These are phyloP conservation scores for Mimachlamys varia DNA, from an alignment of 2,888 invertebrate genomes.

Conservation along the genomic window DNA sequence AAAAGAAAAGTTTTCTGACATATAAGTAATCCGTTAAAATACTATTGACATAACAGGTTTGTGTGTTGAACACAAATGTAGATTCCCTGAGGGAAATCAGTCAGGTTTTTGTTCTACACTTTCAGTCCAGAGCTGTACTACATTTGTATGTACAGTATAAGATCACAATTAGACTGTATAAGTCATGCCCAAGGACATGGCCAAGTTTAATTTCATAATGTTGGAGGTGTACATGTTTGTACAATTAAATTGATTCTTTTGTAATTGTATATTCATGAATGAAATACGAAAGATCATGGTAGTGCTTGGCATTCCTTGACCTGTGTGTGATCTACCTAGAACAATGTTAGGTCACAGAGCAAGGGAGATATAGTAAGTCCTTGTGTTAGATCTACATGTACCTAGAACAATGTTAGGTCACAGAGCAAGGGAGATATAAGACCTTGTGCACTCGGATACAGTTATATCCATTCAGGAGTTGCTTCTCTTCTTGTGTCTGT, in stretches of 20 bases:
- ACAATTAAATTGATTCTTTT: not conserved
- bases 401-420: too few relatives aligned
- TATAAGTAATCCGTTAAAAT: not conserved
- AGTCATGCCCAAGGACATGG: not conserved
- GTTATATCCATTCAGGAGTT: too few relatives aligned
- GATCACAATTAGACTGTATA: too few relatives aligned
- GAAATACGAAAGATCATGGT: not conserved
- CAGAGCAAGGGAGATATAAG: too few relatives aligned
- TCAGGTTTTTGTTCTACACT: not conserved
- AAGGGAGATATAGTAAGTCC: too few relatives aligned
- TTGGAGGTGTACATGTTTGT: not conserved
- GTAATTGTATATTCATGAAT: not conserved
- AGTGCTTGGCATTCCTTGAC: not conserved
- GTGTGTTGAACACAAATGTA: not conserved
- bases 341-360: too few relatives aligned
- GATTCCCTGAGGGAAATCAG: not conserved
- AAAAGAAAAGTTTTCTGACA: not conserved
- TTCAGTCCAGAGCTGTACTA: not conserved
- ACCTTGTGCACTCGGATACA: too few relatives aligned
- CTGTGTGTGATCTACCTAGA: too few relatives aligned
- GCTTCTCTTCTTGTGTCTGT: too few relatives aligned
- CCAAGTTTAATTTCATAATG: not conserved
- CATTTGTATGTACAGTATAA: too few relatives aligned
- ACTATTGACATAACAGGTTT: not conserved
- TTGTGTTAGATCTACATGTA: too few relatives aligned